These are phyloP conservation scores for Ascaphus truei DNA, from an alignment of 2,113 vertebrate species.

Conservation along the genomic window DNA sequence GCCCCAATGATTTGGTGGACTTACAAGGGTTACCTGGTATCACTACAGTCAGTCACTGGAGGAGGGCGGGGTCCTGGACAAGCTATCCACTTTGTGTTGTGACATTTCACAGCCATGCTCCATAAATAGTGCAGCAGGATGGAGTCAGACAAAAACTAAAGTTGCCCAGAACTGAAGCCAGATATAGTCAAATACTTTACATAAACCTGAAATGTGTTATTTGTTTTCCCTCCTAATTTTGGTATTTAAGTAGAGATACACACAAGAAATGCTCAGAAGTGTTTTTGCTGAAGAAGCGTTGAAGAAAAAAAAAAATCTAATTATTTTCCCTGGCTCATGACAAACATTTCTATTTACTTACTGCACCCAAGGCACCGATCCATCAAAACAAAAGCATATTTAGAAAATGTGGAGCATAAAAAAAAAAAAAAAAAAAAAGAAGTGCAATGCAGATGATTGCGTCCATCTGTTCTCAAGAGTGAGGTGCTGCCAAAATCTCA, in stretches of 20 bases:
- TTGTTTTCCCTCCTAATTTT: not conserved
- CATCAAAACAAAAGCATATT: not conserved
- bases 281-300: not conserved
- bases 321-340: not conserved
- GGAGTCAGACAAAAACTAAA: too few relatives aligned
- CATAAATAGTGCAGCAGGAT: too few relatives aligned
- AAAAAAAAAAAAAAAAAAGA: not conserved
- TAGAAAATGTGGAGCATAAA: not conserved
- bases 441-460: not conserved
- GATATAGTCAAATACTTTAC: too few relatives aligned
- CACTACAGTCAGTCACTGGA: too few relatives aligned
- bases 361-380: not conserved
- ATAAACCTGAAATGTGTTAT: too few relatives aligned
- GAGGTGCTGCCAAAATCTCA: not conserved
- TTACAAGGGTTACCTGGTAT: too few relatives aligned
- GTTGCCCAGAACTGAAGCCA: too few relatives aligned
- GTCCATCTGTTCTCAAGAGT: not conserved
- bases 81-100: too few relatives aligned
- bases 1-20: too few relatives aligned
- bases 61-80: too few relatives aligned
- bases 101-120: too few relatives aligned
- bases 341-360: slow-evolving; percentile 17
- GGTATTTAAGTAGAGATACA: not conserved
- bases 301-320: not conserved
- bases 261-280: not conserved